Base-by-base conservation (phyloP, 1,140 invertebrate species). In the Bombus polaris region DNA sequence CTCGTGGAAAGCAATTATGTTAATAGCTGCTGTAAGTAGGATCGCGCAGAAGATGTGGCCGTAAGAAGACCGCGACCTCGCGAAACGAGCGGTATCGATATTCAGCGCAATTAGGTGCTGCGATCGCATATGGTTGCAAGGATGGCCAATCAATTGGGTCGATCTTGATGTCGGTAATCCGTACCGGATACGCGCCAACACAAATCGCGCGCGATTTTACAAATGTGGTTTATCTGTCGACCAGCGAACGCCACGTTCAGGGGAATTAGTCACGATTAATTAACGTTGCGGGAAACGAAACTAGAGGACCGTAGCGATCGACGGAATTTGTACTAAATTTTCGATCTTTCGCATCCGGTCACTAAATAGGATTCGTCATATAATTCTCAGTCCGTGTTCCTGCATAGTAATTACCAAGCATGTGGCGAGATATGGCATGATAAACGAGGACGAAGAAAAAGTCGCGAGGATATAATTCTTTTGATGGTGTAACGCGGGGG, bases 231-330 rank as follows among this genome's bases (percentile, higher is more conserved):
- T 32, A 32, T 44, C n/a, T 10, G 25, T 39, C 37, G 75, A 9
- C 22, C 28, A 53, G 18, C 32, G n/a, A 53, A 15, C 32, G 13
- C 13, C 39, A 12, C 35, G 32, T 39, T 68, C 15, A 4, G 18
- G 13, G 65, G 25, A 80, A 71, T 81, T 81, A 57, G 4, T 25
- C 47, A 10, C 28, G 66, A 81, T 42, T 81, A 81, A 81, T 81
- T 81, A 81, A 42, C 44, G 18, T 9, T 2, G n/a, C 2, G 42
- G 32, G 13, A 35, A 65, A 42, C 15, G 28, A 25, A 59, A 8
- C 25, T 6, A 2, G 15, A 18, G 53, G 35, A 59, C 18, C 15
- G 39, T 22, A 6, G 22, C 35, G 32, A 70, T 39, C 22, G 22
- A 37, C 6, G 35, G 9, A 70, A 70, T 15, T 68, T 37, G 9